Evolutionary conservation across 2,113 vertebrate genomes (phyloP).

Genomic region (Jaculus jaculus): DNA sequence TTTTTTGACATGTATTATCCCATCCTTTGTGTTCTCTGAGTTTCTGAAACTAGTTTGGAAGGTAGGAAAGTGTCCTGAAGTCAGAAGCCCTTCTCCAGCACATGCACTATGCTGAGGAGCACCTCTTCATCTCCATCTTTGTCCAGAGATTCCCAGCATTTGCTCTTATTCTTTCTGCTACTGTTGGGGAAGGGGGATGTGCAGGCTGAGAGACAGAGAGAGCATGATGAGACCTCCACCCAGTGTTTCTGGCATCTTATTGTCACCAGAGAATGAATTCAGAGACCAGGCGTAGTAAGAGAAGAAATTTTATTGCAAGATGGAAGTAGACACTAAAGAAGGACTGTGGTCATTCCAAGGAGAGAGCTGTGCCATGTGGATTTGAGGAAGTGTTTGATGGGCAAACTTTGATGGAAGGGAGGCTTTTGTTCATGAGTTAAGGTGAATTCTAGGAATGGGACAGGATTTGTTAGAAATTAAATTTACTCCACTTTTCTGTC

Average conservation of each 20-base stretch:
- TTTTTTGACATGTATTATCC: not conserved
- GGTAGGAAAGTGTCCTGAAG: not conserved
- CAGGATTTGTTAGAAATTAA: not conserved
- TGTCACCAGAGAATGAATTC: not conserved
- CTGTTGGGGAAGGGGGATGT: not conserved
- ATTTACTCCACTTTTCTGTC: not conserved
- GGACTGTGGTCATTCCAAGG: not conserved
- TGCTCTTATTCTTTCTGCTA: not conserved
- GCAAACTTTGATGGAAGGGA: not conserved
- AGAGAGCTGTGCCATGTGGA: not conserved
- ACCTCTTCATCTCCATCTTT: not conserved
- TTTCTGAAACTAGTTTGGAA: not conserved
- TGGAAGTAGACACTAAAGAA: not conserved
- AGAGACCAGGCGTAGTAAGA: not conserved
- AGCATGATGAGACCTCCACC: not conserved
- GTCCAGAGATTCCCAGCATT: no score
- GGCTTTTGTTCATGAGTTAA: not conserved
- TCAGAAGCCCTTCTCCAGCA: not conserved
- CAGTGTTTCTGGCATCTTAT: not conserved
- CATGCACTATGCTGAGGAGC: not conserved
- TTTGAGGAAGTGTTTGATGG: not conserved
- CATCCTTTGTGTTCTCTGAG: not conserved
- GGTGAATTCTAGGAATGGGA: not conserved
- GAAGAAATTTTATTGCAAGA: not conserved
- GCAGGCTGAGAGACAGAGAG: not conserved